A percentile compares a stretch with the other conserved stretches of the same genome.
Conservation (phyloP, 1,140 invertebrate genomes). For the Dryas iulia region DNA sequence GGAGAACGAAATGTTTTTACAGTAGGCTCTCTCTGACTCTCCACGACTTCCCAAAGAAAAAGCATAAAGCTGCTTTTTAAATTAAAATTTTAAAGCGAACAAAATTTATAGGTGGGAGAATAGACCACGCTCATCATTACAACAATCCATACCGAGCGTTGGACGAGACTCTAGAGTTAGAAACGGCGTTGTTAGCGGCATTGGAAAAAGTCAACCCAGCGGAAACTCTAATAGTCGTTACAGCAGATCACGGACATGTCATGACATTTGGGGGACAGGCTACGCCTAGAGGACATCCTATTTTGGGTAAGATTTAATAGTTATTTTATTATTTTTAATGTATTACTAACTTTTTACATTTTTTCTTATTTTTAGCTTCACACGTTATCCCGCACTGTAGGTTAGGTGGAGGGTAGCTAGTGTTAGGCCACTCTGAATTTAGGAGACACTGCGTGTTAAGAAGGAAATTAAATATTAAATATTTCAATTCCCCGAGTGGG, state of each 20-base stretch:
- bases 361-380: no score
- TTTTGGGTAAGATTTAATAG: conserved; percentile 80
- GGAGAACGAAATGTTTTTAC: no score
- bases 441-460: no score
- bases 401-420: no score
- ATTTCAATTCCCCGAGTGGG: no score
- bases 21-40: no score
- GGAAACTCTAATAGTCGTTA: conserved; percentile 83
- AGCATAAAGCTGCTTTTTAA: no score
- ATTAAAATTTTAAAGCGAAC: no score
- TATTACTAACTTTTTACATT: no score
- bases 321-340: not conserved
- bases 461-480: no score
- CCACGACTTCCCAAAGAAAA: no score
- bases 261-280: conserved; percentile 85
- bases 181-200: conserved; percentile 83
- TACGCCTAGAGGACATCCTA: conserved; percentile 84
- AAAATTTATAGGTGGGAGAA: conserved; percentile 83
- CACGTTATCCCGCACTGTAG: no score
- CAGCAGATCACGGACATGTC: conserved; percentile 87
- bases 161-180: conserved; percentile 85
- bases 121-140: conserved; percentile 88
- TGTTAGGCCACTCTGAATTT: not conserved
- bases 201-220: conserved; percentile 81
- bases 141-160: conserved; percentile 86